Conservation (phyloP, 2,113 vertebrate genomes). For the Ailuropoda melanoleuca region DNA sequence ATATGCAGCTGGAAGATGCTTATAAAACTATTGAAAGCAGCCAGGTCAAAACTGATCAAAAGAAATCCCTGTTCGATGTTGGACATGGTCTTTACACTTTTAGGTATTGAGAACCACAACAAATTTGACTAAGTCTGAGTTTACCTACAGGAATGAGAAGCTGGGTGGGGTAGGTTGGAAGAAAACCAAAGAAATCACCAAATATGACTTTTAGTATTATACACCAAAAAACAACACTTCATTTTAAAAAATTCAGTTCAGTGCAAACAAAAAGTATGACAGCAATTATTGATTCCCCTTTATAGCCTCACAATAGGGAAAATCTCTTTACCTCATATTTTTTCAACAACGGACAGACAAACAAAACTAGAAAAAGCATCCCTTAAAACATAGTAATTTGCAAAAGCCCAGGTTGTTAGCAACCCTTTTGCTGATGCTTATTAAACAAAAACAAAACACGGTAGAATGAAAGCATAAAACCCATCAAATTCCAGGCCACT, state of each 20-base stretch:
- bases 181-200: neutral
- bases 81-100: neutral
- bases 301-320: neutral
- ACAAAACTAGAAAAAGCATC: neutral
- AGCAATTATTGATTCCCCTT: neutral
- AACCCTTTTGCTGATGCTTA: neutral
- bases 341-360: slow-evolving; percentile 18
- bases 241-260: slow-evolving; percentile 12
- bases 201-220: slow-evolving; percentile 23
- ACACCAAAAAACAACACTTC: neutral
- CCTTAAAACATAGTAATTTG: neutral
- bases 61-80: neutral
- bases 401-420: neutral
- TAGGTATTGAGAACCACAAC: neutral
- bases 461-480: neutral
- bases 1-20: neutral
- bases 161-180: neutral
- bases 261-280: neutral
- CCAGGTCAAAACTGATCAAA: neutral
- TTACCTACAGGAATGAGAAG: neutral
- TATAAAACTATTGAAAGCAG: slow-evolving; percentile 2
- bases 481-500: neutral
- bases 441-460: neutral
- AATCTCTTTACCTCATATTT: neutral
- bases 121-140: neutral